Conservation (phyloP, 2,888 invertebrate species). For the Xestia ashworthii region DNA sequence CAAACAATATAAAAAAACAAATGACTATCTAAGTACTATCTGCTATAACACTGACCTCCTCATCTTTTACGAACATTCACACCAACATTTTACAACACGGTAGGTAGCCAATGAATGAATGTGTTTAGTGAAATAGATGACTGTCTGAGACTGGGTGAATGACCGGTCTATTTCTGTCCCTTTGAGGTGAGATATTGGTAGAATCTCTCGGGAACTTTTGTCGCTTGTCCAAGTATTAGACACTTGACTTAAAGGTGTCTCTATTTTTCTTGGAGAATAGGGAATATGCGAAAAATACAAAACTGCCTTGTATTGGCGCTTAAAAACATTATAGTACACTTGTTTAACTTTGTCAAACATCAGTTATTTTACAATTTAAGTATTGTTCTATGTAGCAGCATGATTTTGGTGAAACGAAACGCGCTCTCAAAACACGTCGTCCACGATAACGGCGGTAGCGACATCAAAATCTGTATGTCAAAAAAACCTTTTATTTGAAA, state of each 20-base stretch:
- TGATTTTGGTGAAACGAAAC: too few relatives aligned
- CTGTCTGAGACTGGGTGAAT: slow-evolving; percentile 56
- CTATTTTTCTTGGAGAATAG: slow-evolving; percentile 27
- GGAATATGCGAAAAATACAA: too few relatives aligned
- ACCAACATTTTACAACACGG: slow-evolving; percentile 18
- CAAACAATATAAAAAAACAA: background rate
- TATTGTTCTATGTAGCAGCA: too few relatives aligned
- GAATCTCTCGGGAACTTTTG: slow-evolving; percentile 57
- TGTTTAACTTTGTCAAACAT: too few relatives aligned
- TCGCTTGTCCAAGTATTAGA: slow-evolving; percentile 53
- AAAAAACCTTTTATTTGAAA: too few relatives aligned
- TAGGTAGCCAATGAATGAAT: slow-evolving; percentile 55
- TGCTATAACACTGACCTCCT: slow-evolving; percentile 8
- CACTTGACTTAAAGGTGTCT: slow-evolving; percentile 33
- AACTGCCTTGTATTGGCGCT: too few relatives aligned
- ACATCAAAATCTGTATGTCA: too few relatives aligned
- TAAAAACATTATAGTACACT: too few relatives aligned
- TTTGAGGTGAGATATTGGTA: slow-evolving; percentile 67
- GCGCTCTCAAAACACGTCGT: too few relatives aligned
- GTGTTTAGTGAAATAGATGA: slow-evolving; percentile 45
- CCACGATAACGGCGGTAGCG: too few relatives aligned
- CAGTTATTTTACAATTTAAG: too few relatives aligned
- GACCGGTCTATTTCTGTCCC: slow-evolving; percentile 68
- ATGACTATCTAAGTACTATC: background rate
- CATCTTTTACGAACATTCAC: slow-evolving; percentile 1